These are phyloP conservation scores for Cyaniris semiargus DNA, from an alignment of 2,888 invertebrate genomes.

Conservation along the genomic window DNA sequence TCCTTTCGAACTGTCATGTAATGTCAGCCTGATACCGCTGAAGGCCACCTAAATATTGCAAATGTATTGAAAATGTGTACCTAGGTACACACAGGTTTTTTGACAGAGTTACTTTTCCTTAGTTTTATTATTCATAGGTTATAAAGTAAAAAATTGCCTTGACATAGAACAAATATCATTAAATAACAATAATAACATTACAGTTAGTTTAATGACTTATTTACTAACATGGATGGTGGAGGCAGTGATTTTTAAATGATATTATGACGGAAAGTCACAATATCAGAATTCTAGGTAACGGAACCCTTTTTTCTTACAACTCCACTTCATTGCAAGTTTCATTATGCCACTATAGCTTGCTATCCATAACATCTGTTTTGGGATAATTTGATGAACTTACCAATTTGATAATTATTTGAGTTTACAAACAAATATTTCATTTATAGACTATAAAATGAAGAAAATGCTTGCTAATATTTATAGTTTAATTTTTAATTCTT, in stretches of 20 bases:
- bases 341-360: background rate
- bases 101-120: no score
- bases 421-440: background rate
- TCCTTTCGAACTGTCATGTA: no score
- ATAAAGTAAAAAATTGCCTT: background rate
- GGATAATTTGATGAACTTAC: background rate
- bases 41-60: no score
- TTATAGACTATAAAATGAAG: background rate
- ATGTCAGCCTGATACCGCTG: no score
- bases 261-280: background rate
- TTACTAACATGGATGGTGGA: background rate
- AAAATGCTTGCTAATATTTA: background rate
- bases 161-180: background rate
- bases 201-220: background rate
- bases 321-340: background rate
- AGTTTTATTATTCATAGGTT: no score
- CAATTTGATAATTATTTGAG: background rate
- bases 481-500: background rate
- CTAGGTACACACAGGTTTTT: no score
- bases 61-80: no score
- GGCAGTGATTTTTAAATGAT: background rate
- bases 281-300: background rate
- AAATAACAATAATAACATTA: background rate
- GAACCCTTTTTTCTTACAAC: background rate
- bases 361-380: background rate